Evolutionary conservation across 2,888 invertebrate species (phyloP).

Genomic region (Aproaerema taeniolella): DNA sequence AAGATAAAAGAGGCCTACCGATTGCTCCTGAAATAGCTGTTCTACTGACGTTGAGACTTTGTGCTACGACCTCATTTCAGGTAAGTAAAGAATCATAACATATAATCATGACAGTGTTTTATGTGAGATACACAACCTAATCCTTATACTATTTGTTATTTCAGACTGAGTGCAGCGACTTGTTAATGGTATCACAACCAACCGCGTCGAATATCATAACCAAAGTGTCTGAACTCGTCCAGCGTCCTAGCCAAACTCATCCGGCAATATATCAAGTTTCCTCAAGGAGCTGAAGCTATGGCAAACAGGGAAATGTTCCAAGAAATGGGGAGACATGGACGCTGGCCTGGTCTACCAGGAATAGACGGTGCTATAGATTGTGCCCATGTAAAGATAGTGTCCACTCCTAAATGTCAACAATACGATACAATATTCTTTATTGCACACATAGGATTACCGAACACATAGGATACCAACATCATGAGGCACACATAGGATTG

Average conservation of each 20-base stretch:
- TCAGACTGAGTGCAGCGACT: not conserved
- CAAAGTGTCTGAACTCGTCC: not conserved
- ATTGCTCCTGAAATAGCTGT: slow-evolving; percentile 6
- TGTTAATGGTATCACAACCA: not conserved
- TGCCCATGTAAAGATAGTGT: slow-evolving; percentile 15
- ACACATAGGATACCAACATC: no score
- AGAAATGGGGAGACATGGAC: not conserved
- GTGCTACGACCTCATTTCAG: slow-evolving; percentile 6
- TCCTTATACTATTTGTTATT: not conserved
- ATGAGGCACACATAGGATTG: no score
- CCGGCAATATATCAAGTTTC: not conserved
- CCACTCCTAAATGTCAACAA: slow-evolving; percentile 13
- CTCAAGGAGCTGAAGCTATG: not conserved
- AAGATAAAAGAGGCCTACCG: slow-evolving; percentile 3
- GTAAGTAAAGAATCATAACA: no score
- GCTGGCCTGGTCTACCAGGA: slow-evolving; percentile 12
- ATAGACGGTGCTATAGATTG: slow-evolving; percentile 15
- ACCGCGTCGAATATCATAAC: not conserved
- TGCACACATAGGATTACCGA: no score
- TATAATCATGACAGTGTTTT: not conserved
- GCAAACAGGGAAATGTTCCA: not conserved
- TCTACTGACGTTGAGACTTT: slow-evolving; percentile 2
- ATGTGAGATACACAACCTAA: not conserved
- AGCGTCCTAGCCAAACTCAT: not conserved
- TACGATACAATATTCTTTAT: no score